Conservation (phyloP, 1,140 invertebrate genomes). For the Ditylenchus dipsaci region DNA sequence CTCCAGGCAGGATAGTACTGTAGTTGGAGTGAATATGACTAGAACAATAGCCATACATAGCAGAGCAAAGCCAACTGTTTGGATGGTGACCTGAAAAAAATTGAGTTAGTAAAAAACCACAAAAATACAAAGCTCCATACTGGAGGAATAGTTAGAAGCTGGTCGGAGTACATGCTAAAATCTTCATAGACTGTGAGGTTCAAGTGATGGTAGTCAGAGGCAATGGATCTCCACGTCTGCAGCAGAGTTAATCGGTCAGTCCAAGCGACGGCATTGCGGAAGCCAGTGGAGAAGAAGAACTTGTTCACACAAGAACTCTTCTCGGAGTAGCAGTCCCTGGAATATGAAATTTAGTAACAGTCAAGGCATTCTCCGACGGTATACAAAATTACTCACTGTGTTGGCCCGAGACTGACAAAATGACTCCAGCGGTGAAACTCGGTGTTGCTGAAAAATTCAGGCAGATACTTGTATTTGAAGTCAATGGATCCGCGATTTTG, state of each 20-base stretch:
- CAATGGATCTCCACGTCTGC: conserved; percentile 51
- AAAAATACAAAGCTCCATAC: conserved; percentile 10
- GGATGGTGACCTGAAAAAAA: conserved; percentile 53
- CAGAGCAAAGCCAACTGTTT: conserved; percentile 58
- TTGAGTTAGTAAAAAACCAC: conserved; percentile 56
- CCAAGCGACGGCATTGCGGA: conserved; percentile 56
- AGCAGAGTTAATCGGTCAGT: conserved; percentile 49
- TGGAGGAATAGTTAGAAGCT: conserved; percentile 25
- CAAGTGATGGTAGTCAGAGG: conserved; percentile 48
- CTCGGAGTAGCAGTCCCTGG: conserved; percentile 52
- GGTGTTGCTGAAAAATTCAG: conserved; percentile 48
- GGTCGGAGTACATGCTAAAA: conserved; percentile 58
- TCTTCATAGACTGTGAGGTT: conserved; percentile 57
- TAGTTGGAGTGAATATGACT: conserved; percentile 60
- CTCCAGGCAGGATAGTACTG: conserved; percentile 58
- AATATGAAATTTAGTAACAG: neutral
- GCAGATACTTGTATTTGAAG: conserved; percentile 55
- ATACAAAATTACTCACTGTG: conserved; percentile 28
- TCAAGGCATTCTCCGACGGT: neutral
- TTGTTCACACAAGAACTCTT: conserved; percentile 52
- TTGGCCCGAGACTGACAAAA: conserved; percentile 47
- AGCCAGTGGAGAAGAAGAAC: conserved; percentile 58
- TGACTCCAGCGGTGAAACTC: conserved; percentile 55
- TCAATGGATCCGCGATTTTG: conserved; percentile 53
- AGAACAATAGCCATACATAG: conserved; percentile 60